Percentiles rank a stretch among this genome's conserved stretches.
phyloP scores from a whole-genome alignment of 2,797 vertebrate species.

The Serranus cabrilla region DNA sequence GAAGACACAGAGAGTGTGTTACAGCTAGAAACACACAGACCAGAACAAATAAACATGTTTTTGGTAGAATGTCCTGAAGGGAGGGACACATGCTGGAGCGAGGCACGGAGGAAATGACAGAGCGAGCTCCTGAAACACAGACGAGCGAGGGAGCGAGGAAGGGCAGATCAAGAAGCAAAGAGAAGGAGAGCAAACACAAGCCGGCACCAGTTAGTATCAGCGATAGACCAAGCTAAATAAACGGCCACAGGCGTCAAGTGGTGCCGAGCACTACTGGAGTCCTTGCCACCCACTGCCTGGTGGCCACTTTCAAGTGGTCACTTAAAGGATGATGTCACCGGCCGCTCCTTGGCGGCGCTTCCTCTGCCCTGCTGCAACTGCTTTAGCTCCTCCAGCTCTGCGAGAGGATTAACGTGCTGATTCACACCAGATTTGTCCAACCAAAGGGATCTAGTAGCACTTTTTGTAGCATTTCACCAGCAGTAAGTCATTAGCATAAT shows the following conservation, averaged over 20 bases:
- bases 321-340: constrained; percentile 72
- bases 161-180: constrained; percentile 26
- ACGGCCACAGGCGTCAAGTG: constrained; percentile 69
- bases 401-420: constrained; percentile 25
- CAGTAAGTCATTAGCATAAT: not conserved
- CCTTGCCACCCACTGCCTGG: constrained; percentile 67
- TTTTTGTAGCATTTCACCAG: constrained; percentile 24
- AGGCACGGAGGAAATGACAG: constrained; percentile 28
- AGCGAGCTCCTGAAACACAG: constrained; percentile 1
- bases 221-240: constrained; percentile 68
- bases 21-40: constrained; percentile 31
- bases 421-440: constrained; percentile 54
- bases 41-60: constrained; percentile 44
- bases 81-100: constrained; percentile 27
- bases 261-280: constrained; percentile 67
- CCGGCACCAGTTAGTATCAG: constrained; percentile 58
- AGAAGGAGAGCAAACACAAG: constrained; percentile 61
- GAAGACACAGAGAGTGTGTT: constrained; percentile 20
- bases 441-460: constrained; percentile 17
- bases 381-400: constrained; percentile 26
- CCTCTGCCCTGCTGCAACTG: constrained; percentile 34
- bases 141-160: not conserved
- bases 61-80: constrained; percentile 31
- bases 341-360: constrained; percentile 51
- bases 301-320: constrained; percentile 76